A percentile compares a stretch with the other conserved stretches of the same genome.
Evolutionary conservation across 1,140 invertebrate species (phyloP).

Genomic region (Eriocheir sinensis): DNA sequence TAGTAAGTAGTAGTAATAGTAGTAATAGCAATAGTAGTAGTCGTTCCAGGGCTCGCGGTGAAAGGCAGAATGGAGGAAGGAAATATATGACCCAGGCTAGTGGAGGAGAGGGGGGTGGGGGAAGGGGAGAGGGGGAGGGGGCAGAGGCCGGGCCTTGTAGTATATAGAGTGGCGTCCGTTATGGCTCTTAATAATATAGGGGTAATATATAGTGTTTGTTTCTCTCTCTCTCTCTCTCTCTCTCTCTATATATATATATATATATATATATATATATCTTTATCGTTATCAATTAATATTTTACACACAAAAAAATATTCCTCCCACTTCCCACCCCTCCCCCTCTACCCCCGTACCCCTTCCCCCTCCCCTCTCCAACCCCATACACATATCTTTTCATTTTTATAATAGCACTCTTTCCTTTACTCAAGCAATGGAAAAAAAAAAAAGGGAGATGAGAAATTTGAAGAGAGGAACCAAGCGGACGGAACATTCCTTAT

Average conservation of each 20-base stretch:
- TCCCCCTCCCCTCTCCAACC: neutral
- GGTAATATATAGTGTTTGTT: neutral
- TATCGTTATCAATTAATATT: too few relatives aligned
- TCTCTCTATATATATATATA: neutral
- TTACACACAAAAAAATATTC: too few relatives aligned
- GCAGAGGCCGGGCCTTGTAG: neutral
- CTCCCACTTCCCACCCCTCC: neutral
- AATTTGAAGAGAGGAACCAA: too few relatives aligned
- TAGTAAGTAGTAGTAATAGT: too few relatives aligned
- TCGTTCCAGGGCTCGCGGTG: too few relatives aligned
- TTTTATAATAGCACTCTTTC: neutral
- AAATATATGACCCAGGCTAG: neutral
- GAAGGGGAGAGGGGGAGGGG: neutral
- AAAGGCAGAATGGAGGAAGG: too few relatives aligned
- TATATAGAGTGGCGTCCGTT: too few relatives aligned
- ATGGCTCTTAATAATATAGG: neutral
- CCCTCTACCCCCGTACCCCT: neutral
- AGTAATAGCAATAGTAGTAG: too few relatives aligned
- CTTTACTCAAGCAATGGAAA: neutral
- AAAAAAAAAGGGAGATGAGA: neutral
- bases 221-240: neutral
- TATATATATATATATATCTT: too few relatives aligned
- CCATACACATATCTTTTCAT: neutral
- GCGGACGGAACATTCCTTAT: too few relatives aligned
- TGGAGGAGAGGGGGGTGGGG: neutral